Percentiles rank a stretch among this genome's conserved stretches.
Evolutionary conservation across 2,797 vertebrate genomes (phyloP).

Genomic region (Aselliscus stoliczkanus): DNA sequence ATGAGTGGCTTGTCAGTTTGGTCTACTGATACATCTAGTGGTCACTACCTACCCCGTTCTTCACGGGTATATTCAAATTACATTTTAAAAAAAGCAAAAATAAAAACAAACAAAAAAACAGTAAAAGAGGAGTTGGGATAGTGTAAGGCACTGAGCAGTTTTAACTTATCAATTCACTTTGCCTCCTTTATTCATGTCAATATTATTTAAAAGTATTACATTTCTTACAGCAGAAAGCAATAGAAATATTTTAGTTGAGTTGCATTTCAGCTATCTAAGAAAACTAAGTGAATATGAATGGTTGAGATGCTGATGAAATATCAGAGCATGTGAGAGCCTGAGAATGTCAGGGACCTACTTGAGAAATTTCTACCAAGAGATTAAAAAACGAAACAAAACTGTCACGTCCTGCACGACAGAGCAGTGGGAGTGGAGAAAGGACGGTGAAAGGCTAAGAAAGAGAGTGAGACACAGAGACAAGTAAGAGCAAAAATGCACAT

Average conservation of each 20-base stretch:
- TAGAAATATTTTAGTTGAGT: neutral
- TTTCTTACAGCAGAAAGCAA: neutral
- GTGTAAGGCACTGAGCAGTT: neutral
- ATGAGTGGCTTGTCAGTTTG: neutral
- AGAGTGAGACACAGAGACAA: too few relatives aligned
- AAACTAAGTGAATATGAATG: neutral
- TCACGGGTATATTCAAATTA: neutral
- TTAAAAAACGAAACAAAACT: neutral
- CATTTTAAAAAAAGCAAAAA: too few relatives aligned
- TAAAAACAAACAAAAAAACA: neutral
- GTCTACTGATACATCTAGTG: neutral
- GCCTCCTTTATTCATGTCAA: neutral
- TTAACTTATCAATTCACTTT: neutral
- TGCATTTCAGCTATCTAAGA: neutral
- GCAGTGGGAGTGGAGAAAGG: too few relatives aligned
- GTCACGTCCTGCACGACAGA: too few relatives aligned
- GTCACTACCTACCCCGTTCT: neutral
- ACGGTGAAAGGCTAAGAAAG: too few relatives aligned
- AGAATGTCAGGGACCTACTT: neutral
- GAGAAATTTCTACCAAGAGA: neutral
- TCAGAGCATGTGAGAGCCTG: neutral
- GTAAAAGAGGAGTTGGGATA: neutral
- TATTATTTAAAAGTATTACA: neutral
- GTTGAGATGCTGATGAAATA: neutral
- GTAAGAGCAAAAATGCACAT: too few relatives aligned